Conservation (phyloP, 2,888 invertebrate species). For the Tiliacea aurago region DNA sequence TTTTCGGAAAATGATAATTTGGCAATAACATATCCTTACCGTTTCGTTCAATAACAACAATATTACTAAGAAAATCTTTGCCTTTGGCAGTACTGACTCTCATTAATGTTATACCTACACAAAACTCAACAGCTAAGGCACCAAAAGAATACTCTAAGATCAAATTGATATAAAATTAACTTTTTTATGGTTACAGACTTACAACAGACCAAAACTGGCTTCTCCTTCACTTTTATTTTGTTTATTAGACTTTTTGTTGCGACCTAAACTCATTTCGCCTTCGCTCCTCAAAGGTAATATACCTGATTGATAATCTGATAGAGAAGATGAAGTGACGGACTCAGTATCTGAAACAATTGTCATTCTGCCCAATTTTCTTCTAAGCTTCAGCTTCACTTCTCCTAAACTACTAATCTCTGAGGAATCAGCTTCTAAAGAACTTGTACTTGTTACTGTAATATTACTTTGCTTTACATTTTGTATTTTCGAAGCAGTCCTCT, state of each 20-base stretch:
- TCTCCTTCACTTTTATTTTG: slow-evolving; percentile 78
- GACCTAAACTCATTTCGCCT: slow-evolving; percentile 81
- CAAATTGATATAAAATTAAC: slow-evolving; percentile 40
- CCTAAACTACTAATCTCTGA: slow-evolving; percentile 88
- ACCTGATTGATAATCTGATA: slow-evolving; percentile 75
- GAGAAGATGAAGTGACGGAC: slow-evolving; percentile 76
- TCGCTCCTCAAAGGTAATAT: slow-evolving; percentile 82
- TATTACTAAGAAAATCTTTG: slow-evolving; percentile 11
- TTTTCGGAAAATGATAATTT: slow-evolving; percentile 28
- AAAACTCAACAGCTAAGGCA: slow-evolving; percentile 70
- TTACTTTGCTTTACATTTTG: slow-evolving; percentile 52
- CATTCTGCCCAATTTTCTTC: slow-evolving; percentile 70
- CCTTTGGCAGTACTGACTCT: slow-evolving; percentile 43
- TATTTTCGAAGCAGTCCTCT: slow-evolving; percentile 29
- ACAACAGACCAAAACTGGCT: slow-evolving; percentile 73
- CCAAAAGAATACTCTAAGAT: slow-evolving; percentile 66
- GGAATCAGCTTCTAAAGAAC: slow-evolving; percentile 83
- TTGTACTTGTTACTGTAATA: slow-evolving; percentile 75
- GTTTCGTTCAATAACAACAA: slow-evolving; percentile 9
- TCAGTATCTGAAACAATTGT: slow-evolving; percentile 76
- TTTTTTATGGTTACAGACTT: slow-evolving; percentile 37
- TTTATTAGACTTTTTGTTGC: slow-evolving; percentile 67
- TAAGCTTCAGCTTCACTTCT: slow-evolving; percentile 81
- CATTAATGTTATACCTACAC: slow-evolving; percentile 36
- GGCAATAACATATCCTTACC: background rate